Evolutionary conservation across 2,113 vertebrate genomes (phyloP), one percentile per base, ranked within the genome.

Genomic region (Thermophis baileyi): DNA sequence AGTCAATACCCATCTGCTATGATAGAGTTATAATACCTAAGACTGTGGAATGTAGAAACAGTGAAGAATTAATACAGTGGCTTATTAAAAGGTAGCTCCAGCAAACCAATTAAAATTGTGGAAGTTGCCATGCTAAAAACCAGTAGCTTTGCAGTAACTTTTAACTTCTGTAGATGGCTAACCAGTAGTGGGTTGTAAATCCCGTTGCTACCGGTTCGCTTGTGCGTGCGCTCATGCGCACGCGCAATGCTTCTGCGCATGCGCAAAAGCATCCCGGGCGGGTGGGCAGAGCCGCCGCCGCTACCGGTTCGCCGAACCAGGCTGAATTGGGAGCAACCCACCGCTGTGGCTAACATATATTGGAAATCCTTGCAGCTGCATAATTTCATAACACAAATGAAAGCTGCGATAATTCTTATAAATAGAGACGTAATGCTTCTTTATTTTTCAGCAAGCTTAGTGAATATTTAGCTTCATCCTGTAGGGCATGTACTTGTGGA

Each of bases 121-220:
- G 89, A 91, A 93, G 94, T 95, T 93, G 27, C 92, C 0, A 0
- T 53, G 49, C 88, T 95, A 94, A 91, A 95, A 91, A 97, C 92
- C 94, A 92, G 95, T 95, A 96, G 96, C 91, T 27, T 95, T 96
- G 93, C 94, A 95, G 94, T 95, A 93, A n/a, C 18, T 92, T 74
- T 74, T 51, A 90, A 92, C 55, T 95, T 95, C 54, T 93, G 2
- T 93, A 93, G 90, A 92, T 94, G 95, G 94, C 94, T 92, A 89
- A 85, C 55, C n/a, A n/a, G n/a, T n/a, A n/a, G n/a, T n/a, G n/a
- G n/a, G n/a, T n/a, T n/a, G n/a, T n/a, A n/a, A n/a, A n/a, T n/a
- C n/a, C n/a, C n/a, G n/a, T n/a, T n/a, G n/a, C n/a, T n/a, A n/a
- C n/a, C n/a, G n/a, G n/a, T n/a, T n/a, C n/a, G n/a, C n/a, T n/a